Evolutionary conservation across 2,797 vertebrate genomes (phyloP).

Genomic region (Schizopygopsis pylzovi): DNA sequence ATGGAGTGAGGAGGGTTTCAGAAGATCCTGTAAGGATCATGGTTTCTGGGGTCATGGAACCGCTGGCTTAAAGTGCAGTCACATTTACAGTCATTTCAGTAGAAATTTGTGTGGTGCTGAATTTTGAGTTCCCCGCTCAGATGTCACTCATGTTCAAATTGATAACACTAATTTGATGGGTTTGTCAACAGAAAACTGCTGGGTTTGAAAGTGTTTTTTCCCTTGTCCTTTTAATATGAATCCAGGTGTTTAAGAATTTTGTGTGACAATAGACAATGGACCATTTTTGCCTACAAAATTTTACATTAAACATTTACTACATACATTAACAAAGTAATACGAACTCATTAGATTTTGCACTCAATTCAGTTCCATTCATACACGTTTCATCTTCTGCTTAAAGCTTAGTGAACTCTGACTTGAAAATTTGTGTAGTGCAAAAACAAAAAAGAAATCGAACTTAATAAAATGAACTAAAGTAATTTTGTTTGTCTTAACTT

Average conservation of each 20-base stretch:
- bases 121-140: not conserved
- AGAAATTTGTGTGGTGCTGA: not conserved
- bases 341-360: constrained; percentile 32
- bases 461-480: not conserved
- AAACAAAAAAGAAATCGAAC: not conserved
- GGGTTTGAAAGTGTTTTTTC: not conserved
- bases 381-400: not conserved
- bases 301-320: too few species aligned
- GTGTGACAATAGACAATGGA: not conserved
- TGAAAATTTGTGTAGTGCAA: not conserved
- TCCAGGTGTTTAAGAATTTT: not conserved
- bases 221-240: not conserved
- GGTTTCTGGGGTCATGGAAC: not conserved
- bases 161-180: not conserved
- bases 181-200: not conserved
- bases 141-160: not conserved
- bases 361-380: not conserved
- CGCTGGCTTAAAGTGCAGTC: constrained; percentile 44
- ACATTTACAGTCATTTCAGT: not conserved
- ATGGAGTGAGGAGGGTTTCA: constrained; percentile 49
- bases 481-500: not conserved
- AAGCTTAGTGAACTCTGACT: not conserved
- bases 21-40: constrained; percentile 25
- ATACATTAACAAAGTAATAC: constrained; percentile 31
- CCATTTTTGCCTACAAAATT: not conserved